Evolutionary conservation across 2,113 vertebrate species (phyloP).

Genomic region (Notothenia coriiceps): DNA sequence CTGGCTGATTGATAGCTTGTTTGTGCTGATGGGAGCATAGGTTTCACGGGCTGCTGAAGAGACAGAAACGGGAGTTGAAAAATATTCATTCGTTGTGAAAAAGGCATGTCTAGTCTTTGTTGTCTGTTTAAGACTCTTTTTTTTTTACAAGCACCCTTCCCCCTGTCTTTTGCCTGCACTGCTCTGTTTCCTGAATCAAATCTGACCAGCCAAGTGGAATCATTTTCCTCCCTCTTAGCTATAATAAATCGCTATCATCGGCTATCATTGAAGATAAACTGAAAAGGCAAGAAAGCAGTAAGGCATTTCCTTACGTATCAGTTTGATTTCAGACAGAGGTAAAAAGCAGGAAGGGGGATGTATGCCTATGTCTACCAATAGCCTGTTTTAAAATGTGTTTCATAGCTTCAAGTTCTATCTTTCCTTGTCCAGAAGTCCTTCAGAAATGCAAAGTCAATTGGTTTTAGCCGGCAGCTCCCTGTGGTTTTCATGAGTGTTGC

Average conservation of each 20-base stretch:
- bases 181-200: slow-evolving; percentile 43
- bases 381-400: slow-evolving; percentile 16
- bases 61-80: slow-evolving; percentile 25
- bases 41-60: slow-evolving; percentile 32
- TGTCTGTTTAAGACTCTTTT: slow-evolving; percentile 48
- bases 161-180: neutral
- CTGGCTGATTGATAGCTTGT: slow-evolving; percentile 64
- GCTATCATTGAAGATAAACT: slow-evolving; percentile 38
- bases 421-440: slow-evolving; percentile 22
- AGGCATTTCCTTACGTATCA: slow-evolving; percentile 39
- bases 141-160: neutral
- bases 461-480: slow-evolving; percentile 22
- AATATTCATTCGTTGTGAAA: slow-evolving; percentile 53
- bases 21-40: slow-evolving; percentile 50
- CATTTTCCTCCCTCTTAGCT: slow-evolving; percentile 37
- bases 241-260: slow-evolving; percentile 32
- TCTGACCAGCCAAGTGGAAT: slow-evolving; percentile 46
- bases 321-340: slow-evolving; percentile 35
- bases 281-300: slow-evolving; percentile 47
- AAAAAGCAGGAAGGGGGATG: slow-evolving; percentile 14
- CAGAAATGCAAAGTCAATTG: slow-evolving; percentile 16
- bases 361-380: slow-evolving; percentile 8
- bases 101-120: slow-evolving; percentile 68
- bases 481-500: slow-evolving; percentile 5
- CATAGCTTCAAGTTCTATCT: slow-evolving; percentile 2